These are phyloP conservation scores for Drosophila willistoni DNA, from an alignment of 1,140 invertebrate species.

Conservation along the genomic window DNA sequence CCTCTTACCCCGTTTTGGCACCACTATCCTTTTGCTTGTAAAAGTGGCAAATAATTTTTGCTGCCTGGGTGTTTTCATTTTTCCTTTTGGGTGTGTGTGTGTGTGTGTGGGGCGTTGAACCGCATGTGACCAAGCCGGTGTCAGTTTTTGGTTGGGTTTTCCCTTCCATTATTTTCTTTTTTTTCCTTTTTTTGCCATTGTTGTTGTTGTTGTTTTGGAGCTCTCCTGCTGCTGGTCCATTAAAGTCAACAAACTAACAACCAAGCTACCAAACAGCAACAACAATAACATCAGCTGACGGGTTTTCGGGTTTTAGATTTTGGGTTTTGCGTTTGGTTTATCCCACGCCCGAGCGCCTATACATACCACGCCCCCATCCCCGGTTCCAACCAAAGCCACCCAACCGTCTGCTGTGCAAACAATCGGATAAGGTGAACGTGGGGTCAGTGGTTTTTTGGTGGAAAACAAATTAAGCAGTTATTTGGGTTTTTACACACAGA, in stretches of 20 bases:
- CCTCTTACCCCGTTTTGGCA: not conserved
- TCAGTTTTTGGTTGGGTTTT: conserved; percentile 27
- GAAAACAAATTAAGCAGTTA: conserved; percentile 80
- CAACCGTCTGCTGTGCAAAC: conserved; percentile 43
- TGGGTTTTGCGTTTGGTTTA: conserved; percentile 54
- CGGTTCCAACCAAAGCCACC: not conserved
- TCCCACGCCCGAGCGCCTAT: conserved; percentile 6
- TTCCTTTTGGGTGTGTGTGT: not conserved
- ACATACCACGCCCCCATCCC: conserved; percentile 4
- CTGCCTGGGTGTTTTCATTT: conserved; percentile 43
- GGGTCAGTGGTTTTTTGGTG: conserved; percentile 14
- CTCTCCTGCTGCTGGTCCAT: conserved; percentile 26
- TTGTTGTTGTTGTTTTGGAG: not conserved
- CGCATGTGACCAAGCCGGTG: conserved; percentile 58
- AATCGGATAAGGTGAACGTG: conserved; percentile 49
- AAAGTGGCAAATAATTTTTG: conserved; percentile 70
- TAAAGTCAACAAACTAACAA: conserved; percentile 74
- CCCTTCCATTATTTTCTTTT: conserved; percentile 1
- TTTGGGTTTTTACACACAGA: conserved; percentile 64
- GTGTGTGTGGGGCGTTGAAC: conserved; percentile 56
- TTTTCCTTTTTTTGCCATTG: not conserved
- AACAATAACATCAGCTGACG: conserved; percentile 49
- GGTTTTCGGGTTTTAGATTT: conserved; percentile 32
- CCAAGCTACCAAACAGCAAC: conserved; percentile 39
- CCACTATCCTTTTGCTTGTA: not conserved